Conservation (phyloP, 2,797 vertebrate genomes). For the Chromis chromis region DNA sequence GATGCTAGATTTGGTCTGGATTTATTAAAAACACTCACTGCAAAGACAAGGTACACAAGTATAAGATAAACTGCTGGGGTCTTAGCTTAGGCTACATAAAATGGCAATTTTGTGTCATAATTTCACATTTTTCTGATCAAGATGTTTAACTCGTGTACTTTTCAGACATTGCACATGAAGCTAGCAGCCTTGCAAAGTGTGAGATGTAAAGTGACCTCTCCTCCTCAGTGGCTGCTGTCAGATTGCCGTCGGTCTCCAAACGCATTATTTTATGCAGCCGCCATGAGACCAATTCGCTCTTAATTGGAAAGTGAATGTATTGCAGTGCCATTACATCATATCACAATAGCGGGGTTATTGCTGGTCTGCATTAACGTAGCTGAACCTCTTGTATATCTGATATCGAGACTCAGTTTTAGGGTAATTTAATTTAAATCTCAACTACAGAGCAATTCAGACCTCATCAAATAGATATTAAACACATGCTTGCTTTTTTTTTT, state of each 20-base stretch:
- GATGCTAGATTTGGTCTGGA: slow-evolving; percentile 20
- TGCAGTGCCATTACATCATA: slow-evolving; percentile 64
- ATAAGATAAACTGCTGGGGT: no score
- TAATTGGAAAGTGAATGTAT: slow-evolving; percentile 76
- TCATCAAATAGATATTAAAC: fast-evolving
- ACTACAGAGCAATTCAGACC: neutral
- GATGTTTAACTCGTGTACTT: no score
- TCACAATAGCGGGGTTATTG: slow-evolving; percentile 50
- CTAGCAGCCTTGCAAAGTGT: slow-evolving; percentile 12
- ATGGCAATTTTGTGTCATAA: no score
- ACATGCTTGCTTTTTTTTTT: neutral
- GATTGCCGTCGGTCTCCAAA: slow-evolving; percentile 61
- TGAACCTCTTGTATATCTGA: slow-evolving; percentile 21
- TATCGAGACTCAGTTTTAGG: neutral
- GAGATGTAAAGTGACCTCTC: slow-evolving; percentile 45
- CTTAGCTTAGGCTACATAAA: no score
- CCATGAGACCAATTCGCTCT: slow-evolving; percentile 70
- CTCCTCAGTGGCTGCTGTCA: slow-evolving; percentile 52
- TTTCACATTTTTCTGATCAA: neutral
- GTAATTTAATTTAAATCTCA: no score
- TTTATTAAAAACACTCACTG: neutral
- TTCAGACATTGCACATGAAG: neutral
- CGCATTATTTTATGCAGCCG: slow-evolving; percentile 72
- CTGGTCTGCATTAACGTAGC: slow-evolving; percentile 48
- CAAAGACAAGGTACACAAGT: neutral